Evolutionary conservation across 1,140 invertebrate species (phyloP), one percentile per base, ranked within the genome.

Genomic region (Leptinotarsa defecta): DNA sequence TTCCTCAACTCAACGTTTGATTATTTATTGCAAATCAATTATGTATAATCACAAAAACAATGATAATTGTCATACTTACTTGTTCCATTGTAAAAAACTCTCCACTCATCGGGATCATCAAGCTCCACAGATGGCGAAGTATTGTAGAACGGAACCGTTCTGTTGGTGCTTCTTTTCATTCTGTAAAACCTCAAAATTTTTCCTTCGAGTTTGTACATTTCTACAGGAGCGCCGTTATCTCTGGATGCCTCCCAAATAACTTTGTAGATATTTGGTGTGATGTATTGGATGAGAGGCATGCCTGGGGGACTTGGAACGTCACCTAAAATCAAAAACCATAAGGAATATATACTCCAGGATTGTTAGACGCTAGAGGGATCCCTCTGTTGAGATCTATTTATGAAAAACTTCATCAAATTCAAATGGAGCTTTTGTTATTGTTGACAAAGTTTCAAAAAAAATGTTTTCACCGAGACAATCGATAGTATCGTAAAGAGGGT

Each of bases 71-170:
- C 2, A 68, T 43, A 75, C 75, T 85, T 86, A 89, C 92, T 89
- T 48, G 92, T 92, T 68, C 94, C 95, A 84, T 96, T 97, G 82
- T 96, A 96, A 43, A 92, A 90, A 6, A 91, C 81, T 57, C 88
- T 88, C 91, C 95, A 95, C 15, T 89, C 79, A 48, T 71, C 71
- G 15, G 74, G 72, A 49, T 80, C 78, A 67, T 82, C 87, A 74
- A 90, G 88, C 71, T 87, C 86, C 19, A 88, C 77, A 20, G 81
- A 80, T 4, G 87, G 81, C 1, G 82, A 78, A 22, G 78, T 80
- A 71, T 74, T 84, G 43, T 82, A 73, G 71, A 79, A 83, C 74
- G 80, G 84, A 13, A 80, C 80, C 13, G 80, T 83, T 63, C 82
- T 62, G 72, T 84, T 83, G 11, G 81, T 83, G 71, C 81, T 83